These are phyloP conservation scores for Drosophila murphyi DNA, from an alignment of 1,140 invertebrate genomes.

Conservation along the genomic window DNA sequence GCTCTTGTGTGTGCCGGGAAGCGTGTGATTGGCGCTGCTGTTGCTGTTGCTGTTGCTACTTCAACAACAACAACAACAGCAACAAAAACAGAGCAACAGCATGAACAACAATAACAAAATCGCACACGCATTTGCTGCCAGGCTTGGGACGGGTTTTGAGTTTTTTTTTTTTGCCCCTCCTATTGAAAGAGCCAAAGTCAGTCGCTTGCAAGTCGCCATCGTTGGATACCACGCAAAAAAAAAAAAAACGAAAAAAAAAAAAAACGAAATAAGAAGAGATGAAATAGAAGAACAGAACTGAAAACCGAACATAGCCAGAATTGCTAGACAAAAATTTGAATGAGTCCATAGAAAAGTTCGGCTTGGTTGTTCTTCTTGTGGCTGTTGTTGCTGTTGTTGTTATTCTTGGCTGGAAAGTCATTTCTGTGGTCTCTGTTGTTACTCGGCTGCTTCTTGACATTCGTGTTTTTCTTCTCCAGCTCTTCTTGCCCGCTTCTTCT, in stretches of 20 bases:
- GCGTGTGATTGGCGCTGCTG: constrained; percentile 73
- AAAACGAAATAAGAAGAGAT: neutral
- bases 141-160: constrained; percentile 35
- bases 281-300: constrained; percentile 1
- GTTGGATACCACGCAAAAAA: constrained; percentile 58
- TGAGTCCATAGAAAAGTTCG: constrained; percentile 58
- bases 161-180: constrained; percentile 18
- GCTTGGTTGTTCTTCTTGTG: constrained; percentile 39
- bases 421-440: constrained; percentile 73
- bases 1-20: constrained; percentile 60
- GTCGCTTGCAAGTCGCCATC: constrained; percentile 68
- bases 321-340: constrained; percentile 67
- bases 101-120: constrained; percentile 17
- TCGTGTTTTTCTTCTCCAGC: neutral
- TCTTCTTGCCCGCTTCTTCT: constrained; percentile 7
- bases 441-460: constrained; percentile 9
- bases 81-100: constrained; percentile 12
- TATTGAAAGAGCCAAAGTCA: constrained; percentile 64
- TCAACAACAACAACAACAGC: constrained; percentile 39
- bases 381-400: constrained; percentile 34
- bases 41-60: constrained; percentile 28
- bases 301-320: constrained; percentile 50
- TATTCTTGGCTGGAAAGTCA: constrained; percentile 64
- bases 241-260: constrained; percentile 2
- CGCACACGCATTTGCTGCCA: constrained; percentile 60